Conservation (phyloP, 2,888 invertebrate genomes). For the Vesta saturnalis region DNA sequence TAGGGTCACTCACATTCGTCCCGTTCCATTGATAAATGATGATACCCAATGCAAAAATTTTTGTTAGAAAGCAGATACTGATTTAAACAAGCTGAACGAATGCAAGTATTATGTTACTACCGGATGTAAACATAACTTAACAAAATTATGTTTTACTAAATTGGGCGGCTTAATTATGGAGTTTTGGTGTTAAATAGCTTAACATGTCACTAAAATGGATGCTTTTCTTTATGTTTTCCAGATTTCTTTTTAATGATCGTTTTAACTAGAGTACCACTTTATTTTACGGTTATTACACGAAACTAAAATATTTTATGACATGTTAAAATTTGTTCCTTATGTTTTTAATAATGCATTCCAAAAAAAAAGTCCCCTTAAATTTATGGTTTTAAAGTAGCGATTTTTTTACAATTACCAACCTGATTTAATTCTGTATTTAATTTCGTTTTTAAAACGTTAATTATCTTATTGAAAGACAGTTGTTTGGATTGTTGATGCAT, state of each 20-base stretch:
- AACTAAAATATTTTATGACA: conserved; percentile 47
- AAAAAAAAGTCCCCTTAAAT: conserved; percentile 2
- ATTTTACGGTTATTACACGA: conserved; percentile 49
- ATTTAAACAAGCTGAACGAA: conserved; percentile 34
- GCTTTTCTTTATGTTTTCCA: conserved; percentile 54
- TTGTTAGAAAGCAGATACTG: conserved; percentile 43
- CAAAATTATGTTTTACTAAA: conserved; percentile 36
- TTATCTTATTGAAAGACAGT: conserved; percentile 26
- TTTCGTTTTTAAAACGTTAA: background rate
- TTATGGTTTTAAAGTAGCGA: conserved; percentile 1
- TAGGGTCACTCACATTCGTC: conserved; percentile 27
- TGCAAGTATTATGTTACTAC: conserved; percentile 38
- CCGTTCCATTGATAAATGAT: conserved; percentile 27
- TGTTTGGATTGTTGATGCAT: conserved; percentile 37
- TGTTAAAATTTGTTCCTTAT: conserved; percentile 32
- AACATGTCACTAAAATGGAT: conserved; percentile 41
- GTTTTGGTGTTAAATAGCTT: conserved; percentile 43
- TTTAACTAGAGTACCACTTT: conserved; percentile 41
- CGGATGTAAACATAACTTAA: conserved; percentile 39
- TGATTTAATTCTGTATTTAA: conserved; percentile 16
- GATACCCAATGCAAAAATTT: conserved; percentile 26
- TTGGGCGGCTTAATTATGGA: conserved; percentile 44
- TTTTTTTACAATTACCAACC: conserved; percentile 1
- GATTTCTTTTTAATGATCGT: conserved; percentile 57
- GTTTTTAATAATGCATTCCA: conserved; percentile 24